Evolutionary conservation across 2,113 vertebrate species (phyloP).

Genomic region (Geococcyx californianus): DNA sequence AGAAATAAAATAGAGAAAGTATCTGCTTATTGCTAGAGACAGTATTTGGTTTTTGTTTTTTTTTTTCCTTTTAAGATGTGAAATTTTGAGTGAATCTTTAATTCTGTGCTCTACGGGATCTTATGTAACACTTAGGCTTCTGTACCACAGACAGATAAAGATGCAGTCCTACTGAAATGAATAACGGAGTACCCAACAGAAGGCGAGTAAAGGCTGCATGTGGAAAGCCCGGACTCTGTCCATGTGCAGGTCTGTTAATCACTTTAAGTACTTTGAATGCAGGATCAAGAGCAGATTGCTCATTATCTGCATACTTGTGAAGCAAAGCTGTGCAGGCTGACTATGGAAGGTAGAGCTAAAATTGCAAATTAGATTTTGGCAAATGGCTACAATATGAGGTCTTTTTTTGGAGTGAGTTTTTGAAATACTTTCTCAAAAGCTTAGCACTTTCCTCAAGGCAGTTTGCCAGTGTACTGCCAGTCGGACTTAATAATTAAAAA

Average conservation of each 20-base stretch:
- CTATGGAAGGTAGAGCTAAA: background rate
- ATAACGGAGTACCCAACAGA: background rate
- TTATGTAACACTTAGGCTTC: background rate
- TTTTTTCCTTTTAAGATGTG: background rate
- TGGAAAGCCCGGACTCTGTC: background rate
- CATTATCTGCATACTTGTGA: constrained; percentile 39
- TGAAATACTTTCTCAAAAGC: background rate
- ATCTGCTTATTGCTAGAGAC: background rate
- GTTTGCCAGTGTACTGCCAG: background rate
- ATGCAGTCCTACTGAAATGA: background rate
- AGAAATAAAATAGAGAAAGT: background rate
- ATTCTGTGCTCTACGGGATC: background rate
- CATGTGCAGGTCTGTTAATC: constrained; percentile 41
- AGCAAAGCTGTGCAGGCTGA: constrained; percentile 18
- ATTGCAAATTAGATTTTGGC: constrained; percentile 31
- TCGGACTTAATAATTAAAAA: background rate
- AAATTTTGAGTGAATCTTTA: background rate
- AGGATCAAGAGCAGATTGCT: constrained; percentile 61
- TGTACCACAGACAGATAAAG: background rate
- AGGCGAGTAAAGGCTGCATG: background rate
- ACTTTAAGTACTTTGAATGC: constrained; percentile 35
- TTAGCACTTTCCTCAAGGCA: background rate
- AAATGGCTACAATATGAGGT: background rate
- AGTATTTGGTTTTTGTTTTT: background rate
- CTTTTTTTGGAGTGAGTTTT: constrained; percentile 22